A percentile compares a stretch with the other conserved stretches of the same genome.
Evolutionary conservation across 1,140 invertebrate genomes (phyloP).

Genomic region (Colletes latitarsis): DNA sequence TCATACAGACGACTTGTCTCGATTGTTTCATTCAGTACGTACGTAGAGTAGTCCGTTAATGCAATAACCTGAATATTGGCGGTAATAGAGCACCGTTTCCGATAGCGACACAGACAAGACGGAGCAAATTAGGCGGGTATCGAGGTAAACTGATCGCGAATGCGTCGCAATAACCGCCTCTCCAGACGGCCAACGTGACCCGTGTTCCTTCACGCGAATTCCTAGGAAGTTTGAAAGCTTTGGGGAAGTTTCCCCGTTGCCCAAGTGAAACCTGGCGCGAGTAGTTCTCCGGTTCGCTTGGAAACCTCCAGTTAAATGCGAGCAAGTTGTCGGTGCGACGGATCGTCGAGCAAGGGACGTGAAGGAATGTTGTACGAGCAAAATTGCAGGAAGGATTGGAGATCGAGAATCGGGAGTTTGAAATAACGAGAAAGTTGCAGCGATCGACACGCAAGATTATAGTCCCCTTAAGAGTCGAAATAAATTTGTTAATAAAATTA

Average conservation of each 20-base stretch:
- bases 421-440: too few relatives aligned
- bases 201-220: not conserved
- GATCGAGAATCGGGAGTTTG: not conserved
- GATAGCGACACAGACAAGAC: not conserved
- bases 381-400: too few relatives aligned
- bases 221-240: not conserved
- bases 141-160: not conserved
- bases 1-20: too few relatives aligned
- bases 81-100: not conserved
- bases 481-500: too few relatives aligned
- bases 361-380: not conserved
- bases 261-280: too few relatives aligned
- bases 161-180: too few relatives aligned
- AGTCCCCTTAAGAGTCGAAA: too few relatives aligned
- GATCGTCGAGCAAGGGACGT: not conserved
- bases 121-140: conserved; percentile 1
- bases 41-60: not conserved
- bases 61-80: not conserved
- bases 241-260: not conserved
- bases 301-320: not conserved
- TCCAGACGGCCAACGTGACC: not conserved
- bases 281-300: not conserved
- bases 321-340: not conserved
- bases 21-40: too few relatives aligned
- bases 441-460: too few relatives aligned